Conservation (phyloP, 2,797 vertebrate genomes). For the Ctenochaetus hawaiiensis region DNA sequence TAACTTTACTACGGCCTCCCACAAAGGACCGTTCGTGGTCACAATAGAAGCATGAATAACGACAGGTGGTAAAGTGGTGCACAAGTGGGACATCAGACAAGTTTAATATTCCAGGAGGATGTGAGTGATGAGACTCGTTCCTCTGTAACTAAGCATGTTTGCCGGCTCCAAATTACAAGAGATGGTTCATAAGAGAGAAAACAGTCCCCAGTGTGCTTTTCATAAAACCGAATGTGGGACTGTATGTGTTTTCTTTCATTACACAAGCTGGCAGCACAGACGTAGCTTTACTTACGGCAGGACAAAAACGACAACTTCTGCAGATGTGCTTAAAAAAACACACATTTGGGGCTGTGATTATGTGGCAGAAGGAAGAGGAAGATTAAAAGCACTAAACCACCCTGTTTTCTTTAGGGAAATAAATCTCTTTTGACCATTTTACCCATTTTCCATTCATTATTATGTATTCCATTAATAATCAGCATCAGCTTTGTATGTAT, state of each 20-base stretch:
- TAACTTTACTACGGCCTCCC: background rate
- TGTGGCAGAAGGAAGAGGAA: background rate
- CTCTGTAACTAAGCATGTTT: slow-evolving; percentile 14
- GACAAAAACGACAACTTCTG: background rate
- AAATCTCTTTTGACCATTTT: background rate
- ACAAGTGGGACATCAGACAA: slow-evolving; percentile 16
- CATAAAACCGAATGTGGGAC: slow-evolving; percentile 16
- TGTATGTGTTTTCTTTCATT: slow-evolving; percentile 9
- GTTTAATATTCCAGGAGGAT: slow-evolving; percentile 19
- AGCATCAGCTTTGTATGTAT: background rate
- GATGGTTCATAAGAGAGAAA: slow-evolving; percentile 29
- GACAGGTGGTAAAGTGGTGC: background rate
- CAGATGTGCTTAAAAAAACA: background rate
- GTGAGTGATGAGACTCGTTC: slow-evolving; percentile 25
- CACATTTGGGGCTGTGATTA: background rate
- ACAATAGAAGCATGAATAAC: slow-evolving; percentile 41
- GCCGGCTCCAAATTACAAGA: slow-evolving; percentile 20
- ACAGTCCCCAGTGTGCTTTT: background rate
- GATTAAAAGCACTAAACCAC: slow-evolving; percentile 15
- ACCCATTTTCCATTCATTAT: background rate
- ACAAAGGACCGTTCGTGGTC: background rate
- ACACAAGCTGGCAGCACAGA: background rate
- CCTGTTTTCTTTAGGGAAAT: no score
- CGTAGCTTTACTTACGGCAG: background rate
- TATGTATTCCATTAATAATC: slow-evolving; percentile 13